Conservation (phyloP, 2,888 invertebrate species). For the Apodemia duryi region DNA sequence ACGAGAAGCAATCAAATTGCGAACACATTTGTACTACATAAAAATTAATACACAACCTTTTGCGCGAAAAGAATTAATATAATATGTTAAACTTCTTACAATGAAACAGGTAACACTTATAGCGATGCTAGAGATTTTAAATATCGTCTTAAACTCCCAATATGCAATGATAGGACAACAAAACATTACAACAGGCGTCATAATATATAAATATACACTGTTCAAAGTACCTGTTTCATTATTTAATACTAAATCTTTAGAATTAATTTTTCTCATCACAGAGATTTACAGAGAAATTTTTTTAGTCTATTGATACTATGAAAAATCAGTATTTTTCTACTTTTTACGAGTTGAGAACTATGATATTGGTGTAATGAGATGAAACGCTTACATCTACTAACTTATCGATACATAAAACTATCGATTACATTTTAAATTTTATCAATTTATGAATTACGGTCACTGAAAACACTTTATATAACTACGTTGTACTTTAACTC, state of each 20-base stretch:
- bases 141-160: slow-evolving; percentile 21
- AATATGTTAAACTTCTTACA: slow-evolving; percentile 57
- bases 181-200: slow-evolving; percentile 27
- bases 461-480: slow-evolving; percentile 67
- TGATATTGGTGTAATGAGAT: slow-evolving; percentile 67
- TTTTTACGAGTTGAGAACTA: slow-evolving; percentile 52
- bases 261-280: slow-evolving; percentile 75
- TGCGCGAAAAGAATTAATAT: slow-evolving; percentile 78
- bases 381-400: slow-evolving; percentile 62
- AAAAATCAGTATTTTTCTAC: slow-evolving; percentile 67
- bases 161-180: slow-evolving; percentile 16
- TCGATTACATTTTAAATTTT: slow-evolving; percentile 51
- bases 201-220: slow-evolving; percentile 32
- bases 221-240: slow-evolving; percentile 51
- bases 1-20: slow-evolving; percentile 78
- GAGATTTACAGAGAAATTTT: slow-evolving; percentile 71
- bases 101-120: slow-evolving; percentile 41
- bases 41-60: slow-evolving; percentile 79
- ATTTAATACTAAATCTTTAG: slow-evolving; percentile 76
- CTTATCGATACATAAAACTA: slow-evolving; percentile 49
- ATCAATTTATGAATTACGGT: slow-evolving; percentile 66
- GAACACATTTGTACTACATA: slow-evolving; percentile 80
- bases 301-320: slow-evolving; percentile 72
- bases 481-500: slow-evolving; percentile 77
- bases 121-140: slow-evolving; percentile 26